Conservation (phyloP, 2,888 invertebrate species). For the Eledona agricola region DNA sequence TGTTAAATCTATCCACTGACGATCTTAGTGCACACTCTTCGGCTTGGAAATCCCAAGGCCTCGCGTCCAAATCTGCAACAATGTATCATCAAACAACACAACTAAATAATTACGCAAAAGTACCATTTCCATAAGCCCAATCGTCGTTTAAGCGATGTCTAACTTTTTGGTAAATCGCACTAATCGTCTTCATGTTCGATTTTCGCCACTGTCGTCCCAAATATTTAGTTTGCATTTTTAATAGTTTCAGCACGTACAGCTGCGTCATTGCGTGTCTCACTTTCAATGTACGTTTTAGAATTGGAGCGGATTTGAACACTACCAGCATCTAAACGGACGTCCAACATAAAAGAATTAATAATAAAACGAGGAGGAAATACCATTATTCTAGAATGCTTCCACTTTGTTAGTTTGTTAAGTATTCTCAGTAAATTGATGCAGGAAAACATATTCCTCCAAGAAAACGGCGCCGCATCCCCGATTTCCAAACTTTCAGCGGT, state of each 20-base stretch:
- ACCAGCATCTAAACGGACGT: conserved; percentile 93
- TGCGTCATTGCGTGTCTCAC: conserved; percentile 97
- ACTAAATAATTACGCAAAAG: conserved; percentile 44
- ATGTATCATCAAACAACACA: conserved; percentile 3
- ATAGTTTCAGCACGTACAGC: conserved; percentile 93
- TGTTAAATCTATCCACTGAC: conserved; percentile 96
- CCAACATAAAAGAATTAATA: conserved; percentile 11
- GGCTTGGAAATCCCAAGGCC: conserved; percentile 98
- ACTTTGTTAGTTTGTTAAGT: conserved; percentile 97
- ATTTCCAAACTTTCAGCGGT: conserved; percentile 91
- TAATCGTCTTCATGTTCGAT: conserved; percentile 99
- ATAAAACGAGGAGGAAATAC: conserved; percentile 50
- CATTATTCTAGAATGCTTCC: conserved; percentile 99
- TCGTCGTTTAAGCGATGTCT: conserved; percentile 97
- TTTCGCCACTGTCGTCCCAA: conserved; percentile 99
- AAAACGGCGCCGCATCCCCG: conserved; percentile 84
- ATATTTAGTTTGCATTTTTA: conserved; percentile 99
- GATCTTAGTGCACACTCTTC: conserved; percentile 95
- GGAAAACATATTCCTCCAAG: conserved; percentile 98
- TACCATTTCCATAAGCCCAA: conserved; percentile 98
- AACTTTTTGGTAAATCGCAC: conserved; percentile 97
- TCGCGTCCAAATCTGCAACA: conserved; percentile 84
- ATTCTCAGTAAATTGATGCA: conserved; percentile 96
- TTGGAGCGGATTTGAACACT: conserved; percentile 99
- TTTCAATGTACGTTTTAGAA: conserved; percentile 94